Evolutionary conservation across 2,888 invertebrate species (phyloP).

Genomic region (Euclidia mi): DNA sequence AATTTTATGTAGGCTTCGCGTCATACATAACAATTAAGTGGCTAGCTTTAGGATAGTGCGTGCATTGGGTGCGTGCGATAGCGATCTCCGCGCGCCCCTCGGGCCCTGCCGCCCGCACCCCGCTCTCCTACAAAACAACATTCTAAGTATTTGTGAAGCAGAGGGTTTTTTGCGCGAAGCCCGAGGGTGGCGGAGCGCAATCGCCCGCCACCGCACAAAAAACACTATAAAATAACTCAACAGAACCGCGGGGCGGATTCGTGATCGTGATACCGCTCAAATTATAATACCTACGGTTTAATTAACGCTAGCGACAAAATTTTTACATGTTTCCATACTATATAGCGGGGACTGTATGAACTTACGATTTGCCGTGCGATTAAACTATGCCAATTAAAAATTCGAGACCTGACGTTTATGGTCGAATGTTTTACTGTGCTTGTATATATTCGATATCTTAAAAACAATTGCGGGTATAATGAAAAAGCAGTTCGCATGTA

Average conservation of each 20-base stretch:
- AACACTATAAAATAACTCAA: slow-evolving; percentile 89
- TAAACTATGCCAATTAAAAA: slow-evolving; percentile 59
- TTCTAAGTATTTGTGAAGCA: slow-evolving; percentile 85
- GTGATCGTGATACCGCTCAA: slow-evolving; percentile 83
- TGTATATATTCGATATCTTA: slow-evolving; percentile 18
- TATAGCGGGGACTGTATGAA: slow-evolving; percentile 54
- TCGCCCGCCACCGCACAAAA: slow-evolving; percentile 87
- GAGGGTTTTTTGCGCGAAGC: slow-evolving; percentile 89
- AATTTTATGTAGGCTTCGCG: slow-evolving; percentile 70
- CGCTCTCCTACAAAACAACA: slow-evolving; percentile 84
- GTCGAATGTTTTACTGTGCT: slow-evolving; percentile 36
- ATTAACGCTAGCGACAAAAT: slow-evolving; percentile 84
- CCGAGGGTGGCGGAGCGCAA: slow-evolving; percentile 88
- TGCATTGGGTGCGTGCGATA: slow-evolving; percentile 89
- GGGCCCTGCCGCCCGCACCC: slow-evolving; percentile 63
- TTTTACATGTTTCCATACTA: slow-evolving; percentile 67
- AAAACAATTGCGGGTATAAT: slow-evolving; percentile 10
- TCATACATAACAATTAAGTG: slow-evolving; percentile 86
- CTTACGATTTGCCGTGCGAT: slow-evolving; percentile 63
- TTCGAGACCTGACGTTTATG: slow-evolving; percentile 40
- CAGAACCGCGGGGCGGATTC: slow-evolving; percentile 86
- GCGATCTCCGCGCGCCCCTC: slow-evolving; percentile 83
- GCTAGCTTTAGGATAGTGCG: slow-evolving; percentile 88
- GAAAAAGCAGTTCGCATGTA: neutral
- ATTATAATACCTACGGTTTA: slow-evolving; percentile 81